These are phyloP conservation scores for Poliocrania exsul DNA, from an alignment of 2,797 vertebrate species.

Conservation along the genomic window DNA sequence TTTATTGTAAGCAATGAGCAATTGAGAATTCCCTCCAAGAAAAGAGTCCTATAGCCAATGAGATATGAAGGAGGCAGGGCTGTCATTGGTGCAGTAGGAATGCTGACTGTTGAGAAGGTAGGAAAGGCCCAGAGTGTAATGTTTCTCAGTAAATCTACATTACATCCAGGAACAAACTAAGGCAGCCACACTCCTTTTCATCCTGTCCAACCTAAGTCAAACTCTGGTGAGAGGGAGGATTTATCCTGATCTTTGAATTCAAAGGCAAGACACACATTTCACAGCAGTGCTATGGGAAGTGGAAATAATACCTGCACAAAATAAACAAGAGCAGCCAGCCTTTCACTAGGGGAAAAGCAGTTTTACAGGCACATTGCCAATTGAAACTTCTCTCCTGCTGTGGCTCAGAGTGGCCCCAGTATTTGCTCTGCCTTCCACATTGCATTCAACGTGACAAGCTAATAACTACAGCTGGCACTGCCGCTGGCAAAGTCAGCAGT, in stretches of 20 bases:
- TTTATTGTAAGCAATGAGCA: not conserved
- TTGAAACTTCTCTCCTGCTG: not conserved
- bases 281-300: not conserved
- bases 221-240: not conserved
- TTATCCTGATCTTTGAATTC: not conserved
- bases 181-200: not conserved
- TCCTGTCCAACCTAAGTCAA: not conserved
- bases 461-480: constrained; percentile 60
- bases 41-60: not conserved
- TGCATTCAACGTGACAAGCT: not conserved
- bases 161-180: not conserved
- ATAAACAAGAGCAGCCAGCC: not conserved
- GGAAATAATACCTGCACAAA: not conserved
- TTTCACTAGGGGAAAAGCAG: not conserved
- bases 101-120: not conserved
- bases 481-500: constrained; percentile 9
- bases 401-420: not conserved
- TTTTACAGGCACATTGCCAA: not conserved
- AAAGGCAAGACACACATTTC: not conserved
- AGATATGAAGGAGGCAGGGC: not conserved
- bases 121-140: not conserved
- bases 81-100: not conserved
- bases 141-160: not conserved
- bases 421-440: not conserved
- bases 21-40: not conserved